These are phyloP conservation scores for Heliconius hewitsoni DNA, from an alignment of 1,140 invertebrate species.

Conservation along the genomic window DNA sequence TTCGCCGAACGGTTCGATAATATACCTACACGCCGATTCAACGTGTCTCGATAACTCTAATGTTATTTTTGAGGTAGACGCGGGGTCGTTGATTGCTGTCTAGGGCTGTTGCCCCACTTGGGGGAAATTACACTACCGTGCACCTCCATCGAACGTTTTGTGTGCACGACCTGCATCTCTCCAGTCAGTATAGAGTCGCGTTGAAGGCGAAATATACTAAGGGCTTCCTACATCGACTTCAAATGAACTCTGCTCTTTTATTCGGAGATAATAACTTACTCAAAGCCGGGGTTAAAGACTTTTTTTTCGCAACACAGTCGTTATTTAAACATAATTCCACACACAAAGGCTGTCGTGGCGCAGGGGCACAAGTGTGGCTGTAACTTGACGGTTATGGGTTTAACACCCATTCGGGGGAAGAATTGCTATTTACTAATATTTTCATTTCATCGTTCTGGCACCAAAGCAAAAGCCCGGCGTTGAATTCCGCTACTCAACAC, in stretches of 20 bases:
- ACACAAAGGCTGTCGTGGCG: not conserved
- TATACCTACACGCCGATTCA: constrained; percentile 20
- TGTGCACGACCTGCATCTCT: constrained; percentile 61
- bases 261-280: constrained; percentile 32
- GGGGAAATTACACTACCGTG: constrained; percentile 69
- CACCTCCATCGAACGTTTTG: constrained; percentile 73
- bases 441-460: too few relatives aligned
- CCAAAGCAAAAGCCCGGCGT: too few relatives aligned
- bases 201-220: constrained; percentile 43
- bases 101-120: constrained; percentile 61
- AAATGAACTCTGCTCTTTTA: constrained; percentile 42
- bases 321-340: not conserved
- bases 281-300: constrained; percentile 2
- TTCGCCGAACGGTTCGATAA: constrained; percentile 26
- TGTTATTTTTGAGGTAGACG: constrained; percentile 50
- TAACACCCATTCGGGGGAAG: too few relatives aligned
- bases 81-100: constrained; percentile 61
- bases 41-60: constrained; percentile 31
- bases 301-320: not conserved
- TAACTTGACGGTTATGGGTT: too few relatives aligned
- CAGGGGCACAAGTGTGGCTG: too few relatives aligned
- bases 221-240: constrained; percentile 38
- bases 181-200: constrained; percentile 37
- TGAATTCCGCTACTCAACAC: too few relatives aligned
- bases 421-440: too few relatives aligned